A percentile compares a stretch with the other conserved stretches of the same genome.
These are phyloP conservation scores for Diplazon laetatorius DNA, from an alignment of 2,888 invertebrate genomes.

Conservation along the genomic window DNA sequence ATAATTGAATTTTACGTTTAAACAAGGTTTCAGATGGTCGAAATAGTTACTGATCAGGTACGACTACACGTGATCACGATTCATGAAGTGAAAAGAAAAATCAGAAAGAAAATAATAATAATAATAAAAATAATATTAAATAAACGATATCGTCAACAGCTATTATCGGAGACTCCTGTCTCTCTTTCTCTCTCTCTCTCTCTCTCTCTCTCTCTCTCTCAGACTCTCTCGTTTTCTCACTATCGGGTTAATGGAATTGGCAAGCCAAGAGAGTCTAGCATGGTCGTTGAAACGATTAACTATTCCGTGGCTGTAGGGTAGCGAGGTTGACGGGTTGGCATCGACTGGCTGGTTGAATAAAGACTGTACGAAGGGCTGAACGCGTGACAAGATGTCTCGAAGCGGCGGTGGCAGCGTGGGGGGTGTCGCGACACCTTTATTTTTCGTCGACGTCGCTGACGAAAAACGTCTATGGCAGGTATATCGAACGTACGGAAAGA, in stretches of 20 bases:
- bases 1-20: not conserved
- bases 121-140: not conserved
- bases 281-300: constrained; percentile 37
- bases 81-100: too few relatives aligned
- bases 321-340: constrained; percentile 25
- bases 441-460: not conserved
- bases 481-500: constrained; percentile 17
- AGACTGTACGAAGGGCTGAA: constrained; percentile 39
- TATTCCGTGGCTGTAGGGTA: constrained; percentile 28
- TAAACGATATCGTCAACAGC: not conserved
- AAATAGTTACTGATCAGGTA: too few relatives aligned
- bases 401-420: constrained; percentile 15
- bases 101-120: too few relatives aligned
- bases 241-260: constrained; percentile 36
- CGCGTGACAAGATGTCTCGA: constrained; percentile 47
- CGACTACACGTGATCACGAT: too few relatives aligned
- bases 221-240: too few relatives aligned
- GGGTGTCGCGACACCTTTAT: constrained; percentile 3
- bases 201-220: too few relatives aligned
- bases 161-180: not conserved
- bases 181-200: too few relatives aligned
- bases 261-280: not conserved
- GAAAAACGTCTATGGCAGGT: constrained; percentile 14
- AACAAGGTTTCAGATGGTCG: too few relatives aligned
- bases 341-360: constrained; percentile 27